A percentile compares a stretch with the other conserved stretches of the same genome.
Conservation (phyloP, 2,113 vertebrate species). For the Catharus minimus region DNA sequence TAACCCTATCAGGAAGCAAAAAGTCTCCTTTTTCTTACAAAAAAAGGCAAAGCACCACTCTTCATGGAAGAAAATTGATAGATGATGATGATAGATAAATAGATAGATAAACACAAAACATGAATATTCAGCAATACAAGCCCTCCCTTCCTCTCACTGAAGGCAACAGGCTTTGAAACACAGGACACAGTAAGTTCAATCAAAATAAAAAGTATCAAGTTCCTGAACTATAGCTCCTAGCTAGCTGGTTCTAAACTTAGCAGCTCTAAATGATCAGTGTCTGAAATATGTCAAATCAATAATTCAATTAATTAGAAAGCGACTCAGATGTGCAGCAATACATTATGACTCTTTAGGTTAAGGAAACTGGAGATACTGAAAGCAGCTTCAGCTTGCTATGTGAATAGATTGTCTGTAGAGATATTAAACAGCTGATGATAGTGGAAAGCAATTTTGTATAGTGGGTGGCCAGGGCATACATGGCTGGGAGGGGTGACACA, state of each 20-base stretch:
- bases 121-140: not conserved
- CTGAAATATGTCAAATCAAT: not conserved
- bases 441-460: not conserved
- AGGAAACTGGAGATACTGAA: not conserved
- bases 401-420: not conserved
- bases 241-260: not conserved
- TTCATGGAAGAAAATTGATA: not conserved
- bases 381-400: not conserved
- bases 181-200: not conserved
- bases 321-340: not conserved
- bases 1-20: not conserved
- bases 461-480: not conserved
- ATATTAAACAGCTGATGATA: not conserved
- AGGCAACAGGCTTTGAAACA: not conserved
- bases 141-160: not conserved
- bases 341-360: not conserved
- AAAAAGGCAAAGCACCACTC: not conserved
- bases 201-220: not conserved
- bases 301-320: slow-evolving; percentile 32
- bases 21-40: not conserved
- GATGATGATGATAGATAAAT: not conserved
- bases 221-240: not conserved
- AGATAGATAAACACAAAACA: not conserved
- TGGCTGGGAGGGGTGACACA: not conserved
- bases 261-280: not conserved